Base-by-base conservation (phyloP, 2,797 vertebrate genomes). In the Hozukius guyotensis region DNA sequence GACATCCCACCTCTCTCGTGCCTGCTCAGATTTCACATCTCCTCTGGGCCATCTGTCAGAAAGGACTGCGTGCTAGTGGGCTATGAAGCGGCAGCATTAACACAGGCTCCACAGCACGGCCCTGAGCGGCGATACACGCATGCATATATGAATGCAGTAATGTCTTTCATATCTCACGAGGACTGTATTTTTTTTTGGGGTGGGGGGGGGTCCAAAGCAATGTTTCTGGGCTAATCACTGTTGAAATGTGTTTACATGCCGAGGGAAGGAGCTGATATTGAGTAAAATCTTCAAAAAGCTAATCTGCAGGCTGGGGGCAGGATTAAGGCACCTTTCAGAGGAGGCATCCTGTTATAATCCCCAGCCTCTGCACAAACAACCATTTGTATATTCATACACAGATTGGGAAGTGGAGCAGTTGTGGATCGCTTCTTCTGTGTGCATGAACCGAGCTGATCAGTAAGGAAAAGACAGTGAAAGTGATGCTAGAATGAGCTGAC, bases 231-330 rank as follows among this genome's bases (percentile, higher is more conserved):
- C 83, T 89, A 89, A 90, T 89, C 88, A 73, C 71, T 70, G 74
- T 22, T 73, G 73, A 91, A 85, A 89, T 85, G 89, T 89, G 88
- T 91, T 91, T 92, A 92, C 89, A 88, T 69, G 88, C 87, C 60
- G 9, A 62, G 56, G 79, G 79, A 88, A 84, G 73, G 62, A 80
- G 78, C 78, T 84, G 76, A 88, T 87, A 88, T 69, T 83, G 81
- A 88, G 83, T 72, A 80, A 93, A 87, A 91, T 94, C 92, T 92
- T 91, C 83, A 92, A 94, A 91, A 90, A 69, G 71, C 80, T 94
- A 91, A 93, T 93, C 85, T 91, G 79, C 84, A 75, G 62, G 38
- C 72, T 83, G 61, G 88, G 83, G 88, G 89, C 84, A 76, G 88
- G 91, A 94, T 95, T 93, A 93, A 78, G 75, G 61, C 79, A 87